Evolutionary conservation across 2,113 vertebrate genomes (phyloP).

Genomic region (Sapajus apella): DNA sequence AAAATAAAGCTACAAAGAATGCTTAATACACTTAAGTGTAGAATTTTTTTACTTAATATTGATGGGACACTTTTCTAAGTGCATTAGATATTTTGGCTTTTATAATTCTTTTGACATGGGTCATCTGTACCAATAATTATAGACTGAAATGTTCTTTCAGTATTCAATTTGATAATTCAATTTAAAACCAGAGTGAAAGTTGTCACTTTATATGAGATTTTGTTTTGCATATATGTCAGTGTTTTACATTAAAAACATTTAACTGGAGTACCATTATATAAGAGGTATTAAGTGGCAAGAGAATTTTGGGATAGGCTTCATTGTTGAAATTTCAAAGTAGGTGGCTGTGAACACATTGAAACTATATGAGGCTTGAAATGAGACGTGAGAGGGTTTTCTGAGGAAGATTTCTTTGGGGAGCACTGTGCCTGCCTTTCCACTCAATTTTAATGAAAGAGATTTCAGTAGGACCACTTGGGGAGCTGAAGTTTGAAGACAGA

Average conservation of each 20-base stretch:
- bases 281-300: background rate
- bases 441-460: background rate
- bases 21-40: background rate
- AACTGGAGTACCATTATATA: background rate
- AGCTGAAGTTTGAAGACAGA: background rate
- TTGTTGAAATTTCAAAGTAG: background rate
- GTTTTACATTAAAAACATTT: background rate
- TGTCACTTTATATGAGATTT: background rate
- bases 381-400: background rate
- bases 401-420: background rate
- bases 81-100: background rate
- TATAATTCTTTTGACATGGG: background rate
- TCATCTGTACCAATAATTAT: background rate
- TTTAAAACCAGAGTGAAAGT: constrained; percentile 18
- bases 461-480: background rate
- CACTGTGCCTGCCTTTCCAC: background rate
- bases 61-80: background rate
- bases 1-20: background rate
- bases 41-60: background rate
- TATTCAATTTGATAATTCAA: background rate
- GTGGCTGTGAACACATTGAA: background rate
- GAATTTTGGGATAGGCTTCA: background rate
- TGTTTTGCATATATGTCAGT: background rate
- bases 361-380: background rate
- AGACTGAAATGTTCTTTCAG: background rate